Base-by-base conservation (phyloP, 2,888 invertebrate species). In the Pseudoips prasinana region DNA sequence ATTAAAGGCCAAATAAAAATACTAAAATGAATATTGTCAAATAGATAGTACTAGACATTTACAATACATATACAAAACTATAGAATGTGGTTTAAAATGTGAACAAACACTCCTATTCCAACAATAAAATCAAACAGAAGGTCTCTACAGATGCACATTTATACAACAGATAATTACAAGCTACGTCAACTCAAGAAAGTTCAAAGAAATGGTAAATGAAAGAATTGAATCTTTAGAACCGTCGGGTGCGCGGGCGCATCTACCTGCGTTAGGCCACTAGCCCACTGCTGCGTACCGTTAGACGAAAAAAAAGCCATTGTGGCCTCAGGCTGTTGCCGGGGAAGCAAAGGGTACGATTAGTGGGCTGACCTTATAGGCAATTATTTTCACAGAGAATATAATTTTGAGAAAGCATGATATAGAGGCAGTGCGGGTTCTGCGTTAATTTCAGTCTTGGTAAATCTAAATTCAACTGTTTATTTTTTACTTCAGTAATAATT, bases 281-380 rank as follows among this genome's bases (percentile, higher is more conserved):
- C 59, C 39, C 43, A 49, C 59, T 59, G 56, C 53, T 58, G 47
- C 33, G 58, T 73, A 73, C 79, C 75, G 74, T 77, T 76, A 76
- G 33, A 40, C 39, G 46, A 44, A 64, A 64, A 67, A 73, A 72
- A 65, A 39, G 34, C 40, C 27, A 48, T 56, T 46, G 47, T 53
- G 56, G 59, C 53, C 39, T 33, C 55, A 44, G 40, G 49, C 58
- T 61, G 65, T 72, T 68, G 47, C 65, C 50, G 31, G 33, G 32
- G 34, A 51, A 58, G 64, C 52, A 72, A 73, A 69, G 76, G 79
- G 68, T 72, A 63, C 62, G 61, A 73, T 71, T 65, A 72, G 50
- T 42, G 47, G 50, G 48, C 58, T 70, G 69, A 74, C 70, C 70
- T 64, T 42, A 50, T 38, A 43, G 10, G 33, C 29, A 48, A 51